phyloP scores from a whole-genome alignment of 2,797 vertebrate genomes.

The Chaetodon trifasciatus region DNA sequence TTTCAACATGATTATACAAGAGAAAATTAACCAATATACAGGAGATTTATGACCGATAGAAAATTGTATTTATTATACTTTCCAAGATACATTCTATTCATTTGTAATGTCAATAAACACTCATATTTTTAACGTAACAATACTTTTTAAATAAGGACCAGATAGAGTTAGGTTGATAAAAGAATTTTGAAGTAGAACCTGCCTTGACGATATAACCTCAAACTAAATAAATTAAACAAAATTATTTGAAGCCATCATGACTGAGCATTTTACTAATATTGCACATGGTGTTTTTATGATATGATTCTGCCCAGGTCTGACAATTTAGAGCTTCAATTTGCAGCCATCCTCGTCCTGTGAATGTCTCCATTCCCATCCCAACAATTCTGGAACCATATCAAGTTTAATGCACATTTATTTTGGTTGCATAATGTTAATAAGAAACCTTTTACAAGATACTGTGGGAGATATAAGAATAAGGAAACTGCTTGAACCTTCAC shows the following conservation, averaged over 20 bases:
- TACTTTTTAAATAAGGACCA: slow-evolving; percentile 85
- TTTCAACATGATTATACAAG: slow-evolving; percentile 86
- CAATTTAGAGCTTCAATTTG: slow-evolving; percentile 62
- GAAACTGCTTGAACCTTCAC: slow-evolving; percentile 79
- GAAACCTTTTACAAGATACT: slow-evolving; percentile 87
- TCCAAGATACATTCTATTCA: slow-evolving; percentile 89
- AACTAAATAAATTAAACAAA: slow-evolving; percentile 83
- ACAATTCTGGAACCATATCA: slow-evolving; percentile 81
- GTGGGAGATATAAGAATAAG: slow-evolving; percentile 85
- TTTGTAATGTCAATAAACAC: slow-evolving; percentile 86
- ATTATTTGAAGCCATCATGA: slow-evolving; percentile 82
- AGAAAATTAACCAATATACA: slow-evolving; percentile 87
- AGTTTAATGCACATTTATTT: slow-evolving; percentile 90
- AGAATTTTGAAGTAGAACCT: slow-evolving; percentile 71
- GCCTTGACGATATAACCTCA: slow-evolving; percentile 81
- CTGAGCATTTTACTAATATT: slow-evolving; percentile 84
- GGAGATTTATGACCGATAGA: slow-evolving; percentile 86
- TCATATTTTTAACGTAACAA: slow-evolving; percentile 87
- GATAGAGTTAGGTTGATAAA: slow-evolving; percentile 79
- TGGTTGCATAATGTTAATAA: slow-evolving; percentile 90
- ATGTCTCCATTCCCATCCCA: slow-evolving; percentile 31
- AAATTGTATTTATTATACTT: slow-evolving; percentile 89
- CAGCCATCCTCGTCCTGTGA: not conserved
- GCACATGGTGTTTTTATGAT: slow-evolving; percentile 83
- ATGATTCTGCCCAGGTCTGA: slow-evolving; percentile 78